phyloP scores from a whole-genome alignment of 1,140 invertebrate species.

The Carposina sasakii region DNA sequence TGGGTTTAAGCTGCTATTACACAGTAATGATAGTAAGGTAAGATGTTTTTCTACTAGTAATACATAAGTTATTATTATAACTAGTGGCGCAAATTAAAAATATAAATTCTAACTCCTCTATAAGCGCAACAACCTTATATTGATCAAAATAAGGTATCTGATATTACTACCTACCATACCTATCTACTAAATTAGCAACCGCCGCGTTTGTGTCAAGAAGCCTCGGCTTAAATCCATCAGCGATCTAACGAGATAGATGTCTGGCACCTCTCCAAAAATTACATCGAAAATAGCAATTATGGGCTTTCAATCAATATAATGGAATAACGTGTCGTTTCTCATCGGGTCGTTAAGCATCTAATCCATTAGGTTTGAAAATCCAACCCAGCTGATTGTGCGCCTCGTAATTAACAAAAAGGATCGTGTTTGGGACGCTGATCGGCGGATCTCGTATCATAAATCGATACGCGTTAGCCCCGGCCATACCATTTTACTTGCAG shows the following conservation, averaged over 20 bases:
- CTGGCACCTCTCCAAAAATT: too few species aligned
- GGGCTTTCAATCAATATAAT: slow-evolving; percentile 48
- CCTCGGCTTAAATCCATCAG: too few species aligned
- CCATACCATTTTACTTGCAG: too few species aligned
- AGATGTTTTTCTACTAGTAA: slow-evolving; percentile 54
- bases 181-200: too few species aligned
- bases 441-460: slow-evolving; percentile 20
- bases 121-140: too few species aligned
- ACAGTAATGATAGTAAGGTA: slow-evolving; percentile 98
- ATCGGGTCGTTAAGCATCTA: slow-evolving; percentile 29
- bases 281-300: slow-evolving; percentile 31
- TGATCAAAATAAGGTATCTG: too few species aligned
- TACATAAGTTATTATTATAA: too few species aligned
- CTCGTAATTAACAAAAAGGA: slow-evolving; percentile 43
- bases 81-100: too few species aligned
- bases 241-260: too few species aligned
- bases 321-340: slow-evolving; percentile 27
- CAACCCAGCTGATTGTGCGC: slow-evolving; percentile 22
- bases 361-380: slow-evolving; percentile 47
- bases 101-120: too few species aligned
- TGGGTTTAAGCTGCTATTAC: slow-evolving; percentile 92
- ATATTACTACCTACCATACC: too few species aligned
- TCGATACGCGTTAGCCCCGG: slow-evolving; percentile 26
- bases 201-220: too few species aligned
- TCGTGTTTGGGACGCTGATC: slow-evolving; percentile 15